phyloP scores from a whole-genome alignment of 2,113 vertebrate species.

The Epinephelus fuscoguttatus region DNA sequence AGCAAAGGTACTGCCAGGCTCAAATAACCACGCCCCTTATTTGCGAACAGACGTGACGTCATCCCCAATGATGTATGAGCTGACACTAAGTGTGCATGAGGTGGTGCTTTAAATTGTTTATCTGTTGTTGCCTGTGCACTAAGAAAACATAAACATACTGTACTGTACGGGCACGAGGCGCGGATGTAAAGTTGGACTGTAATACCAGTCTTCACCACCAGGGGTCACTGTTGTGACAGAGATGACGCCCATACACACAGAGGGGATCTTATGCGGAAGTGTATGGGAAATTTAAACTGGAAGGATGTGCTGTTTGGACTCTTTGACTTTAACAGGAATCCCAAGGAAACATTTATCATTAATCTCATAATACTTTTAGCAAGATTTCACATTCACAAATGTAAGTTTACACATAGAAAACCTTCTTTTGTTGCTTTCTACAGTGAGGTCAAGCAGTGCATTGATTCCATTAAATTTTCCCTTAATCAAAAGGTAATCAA shows the following conservation, averaged over 20 bases:
- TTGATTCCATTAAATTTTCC: too few species aligned
- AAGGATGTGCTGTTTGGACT: too few species aligned
- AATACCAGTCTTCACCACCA: conserved; percentile 10
- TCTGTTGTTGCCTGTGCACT: neutral
- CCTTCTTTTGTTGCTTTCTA: too few species aligned
- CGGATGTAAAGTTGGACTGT: conserved; percentile 30
- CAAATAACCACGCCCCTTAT: conserved; percentile 42
- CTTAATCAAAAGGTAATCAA: too few species aligned
- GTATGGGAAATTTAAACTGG: too few species aligned
- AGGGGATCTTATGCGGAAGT: neutral
- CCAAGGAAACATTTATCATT: too few species aligned
- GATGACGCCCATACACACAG: neutral
- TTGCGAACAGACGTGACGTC: neutral
- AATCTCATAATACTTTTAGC: too few species aligned
- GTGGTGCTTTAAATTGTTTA: neutral
- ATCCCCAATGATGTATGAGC: neutral
- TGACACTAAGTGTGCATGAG: too few species aligned
- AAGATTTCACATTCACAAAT: too few species aligned
- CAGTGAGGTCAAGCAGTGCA: too few species aligned
- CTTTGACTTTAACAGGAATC: too few species aligned
- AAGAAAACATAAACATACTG: neutral
- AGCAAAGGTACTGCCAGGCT: conserved; percentile 13
- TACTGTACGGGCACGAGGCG: neutral
- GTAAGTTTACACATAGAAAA: too few species aligned
- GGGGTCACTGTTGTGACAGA: conserved; percentile 24